A percentile compares a stretch with the other conserved stretches of the same genome.
Conservation (phyloP, 2,797 vertebrate genomes). For the Falco naumanni region DNA sequence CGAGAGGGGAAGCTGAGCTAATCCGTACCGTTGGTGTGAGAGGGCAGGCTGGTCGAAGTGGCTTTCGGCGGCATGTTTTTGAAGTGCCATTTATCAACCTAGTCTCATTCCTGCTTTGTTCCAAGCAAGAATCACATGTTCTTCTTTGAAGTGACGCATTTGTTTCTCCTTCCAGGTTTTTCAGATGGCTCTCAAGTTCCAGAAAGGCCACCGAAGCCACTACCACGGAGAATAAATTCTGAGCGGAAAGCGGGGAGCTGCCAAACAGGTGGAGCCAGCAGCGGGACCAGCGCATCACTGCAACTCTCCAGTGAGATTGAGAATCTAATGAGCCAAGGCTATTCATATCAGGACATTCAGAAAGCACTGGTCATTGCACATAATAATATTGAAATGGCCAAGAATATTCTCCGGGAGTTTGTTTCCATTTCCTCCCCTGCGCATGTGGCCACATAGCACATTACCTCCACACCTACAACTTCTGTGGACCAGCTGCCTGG, state of each 20-base stretch:
- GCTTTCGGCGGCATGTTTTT: background rate
- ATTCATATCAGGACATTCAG: slow-evolving; percentile 99
- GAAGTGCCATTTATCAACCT: background rate
- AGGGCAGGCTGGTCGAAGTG: background rate
- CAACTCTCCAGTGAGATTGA: slow-evolving; percentile 94
- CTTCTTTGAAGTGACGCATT: background rate
- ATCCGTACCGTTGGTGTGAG: background rate
- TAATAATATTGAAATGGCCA: slow-evolving; percentile 99
- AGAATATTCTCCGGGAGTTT: slow-evolving; percentile 97
- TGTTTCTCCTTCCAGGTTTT: slow-evolving; percentile 75
- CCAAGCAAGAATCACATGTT: background rate
- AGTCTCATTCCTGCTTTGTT: background rate
- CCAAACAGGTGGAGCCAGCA: slow-evolving; percentile 68
- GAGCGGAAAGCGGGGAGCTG: slow-evolving; percentile 84
- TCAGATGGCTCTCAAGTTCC: slow-evolving; percentile 87
- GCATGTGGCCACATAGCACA: slow-evolving; percentile 93
- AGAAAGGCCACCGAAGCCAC: slow-evolving; percentile 93
- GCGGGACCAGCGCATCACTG: slow-evolving; percentile 53
- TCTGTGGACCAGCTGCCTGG: slow-evolving; percentile 63
- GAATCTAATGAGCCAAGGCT: slow-evolving; percentile 95
- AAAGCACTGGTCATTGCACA: slow-evolving; percentile 98
- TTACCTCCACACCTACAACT: slow-evolving; percentile 13
- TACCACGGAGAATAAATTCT: slow-evolving; percentile 93
- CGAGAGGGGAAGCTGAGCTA: background rate
- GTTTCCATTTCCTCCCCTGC: slow-evolving; percentile 92